phyloP scores from a whole-genome alignment of 2,888 invertebrate genomes.

The Drosophila cracens region DNA sequence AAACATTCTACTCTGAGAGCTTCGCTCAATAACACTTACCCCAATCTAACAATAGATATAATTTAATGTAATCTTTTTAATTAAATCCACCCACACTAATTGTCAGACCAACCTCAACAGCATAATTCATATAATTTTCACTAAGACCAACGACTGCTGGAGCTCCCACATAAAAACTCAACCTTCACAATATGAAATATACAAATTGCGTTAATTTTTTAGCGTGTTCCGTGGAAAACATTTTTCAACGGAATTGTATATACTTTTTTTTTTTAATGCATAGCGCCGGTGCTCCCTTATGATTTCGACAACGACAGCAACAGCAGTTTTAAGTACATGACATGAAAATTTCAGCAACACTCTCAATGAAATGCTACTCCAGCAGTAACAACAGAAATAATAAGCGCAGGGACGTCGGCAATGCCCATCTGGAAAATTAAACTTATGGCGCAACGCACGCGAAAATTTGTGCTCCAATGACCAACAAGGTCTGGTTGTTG shows the following conservation, averaged over 20 bases:
- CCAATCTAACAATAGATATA: background rate
- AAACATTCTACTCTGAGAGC: background rate
- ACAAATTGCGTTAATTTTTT: conserved; percentile 75
- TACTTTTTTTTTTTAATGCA: conserved; percentile 13
- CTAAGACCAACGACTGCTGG: conserved; percentile 13
- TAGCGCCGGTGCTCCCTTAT: conserved; percentile 45
- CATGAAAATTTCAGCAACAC: conserved; percentile 62
- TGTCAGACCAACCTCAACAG: conserved; percentile 22
- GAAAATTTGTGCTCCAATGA: conserved; percentile 54
- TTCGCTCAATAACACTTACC: background rate
- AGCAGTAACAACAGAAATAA: conserved; percentile 5
- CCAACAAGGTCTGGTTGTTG: conserved; percentile 25
- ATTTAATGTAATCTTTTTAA: conserved; percentile 22
- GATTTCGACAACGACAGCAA: conserved; percentile 50
- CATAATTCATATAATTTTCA: conserved; percentile 58
- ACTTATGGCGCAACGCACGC: conserved; percentile 66
- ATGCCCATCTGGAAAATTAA: conserved; percentile 56
- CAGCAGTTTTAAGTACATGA: conserved; percentile 68
- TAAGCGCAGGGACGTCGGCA: conserved; percentile 11
- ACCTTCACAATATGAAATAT: conserved; percentile 51
- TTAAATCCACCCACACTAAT: conserved; percentile 29
- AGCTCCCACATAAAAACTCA: conserved; percentile 3
- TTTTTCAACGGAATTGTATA: conserved; percentile 41
- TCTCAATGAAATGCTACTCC: conserved; percentile 49
- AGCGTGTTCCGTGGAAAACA: conserved; percentile 55